A percentile compares a stretch with the other conserved stretches of the same genome.
Evolutionary conservation across 2,797 vertebrate species (phyloP).

Genomic region (Dermochelys coriacea): DNA sequence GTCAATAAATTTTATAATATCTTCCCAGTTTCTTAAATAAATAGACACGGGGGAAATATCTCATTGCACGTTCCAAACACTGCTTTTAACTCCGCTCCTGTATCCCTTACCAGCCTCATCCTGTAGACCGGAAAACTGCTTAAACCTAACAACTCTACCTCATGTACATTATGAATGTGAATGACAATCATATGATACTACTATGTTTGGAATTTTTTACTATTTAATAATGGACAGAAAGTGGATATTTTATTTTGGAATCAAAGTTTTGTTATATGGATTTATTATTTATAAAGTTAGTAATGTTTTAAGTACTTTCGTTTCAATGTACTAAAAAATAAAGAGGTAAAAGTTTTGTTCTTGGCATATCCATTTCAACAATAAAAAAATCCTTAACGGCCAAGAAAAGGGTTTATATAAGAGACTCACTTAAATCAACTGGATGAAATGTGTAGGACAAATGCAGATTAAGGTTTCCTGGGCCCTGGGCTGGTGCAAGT

Average conservation of each 20-base stretch:
- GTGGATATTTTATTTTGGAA: constrained; percentile 67
- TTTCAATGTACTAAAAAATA: constrained; percentile 69
- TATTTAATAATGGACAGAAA: constrained; percentile 69
- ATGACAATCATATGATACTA: constrained; percentile 44
- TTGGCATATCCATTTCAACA: constrained; percentile 65
- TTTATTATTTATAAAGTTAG: constrained; percentile 67
- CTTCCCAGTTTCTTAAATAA: constrained; percentile 61
- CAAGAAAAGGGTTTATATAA: constrained; percentile 56
- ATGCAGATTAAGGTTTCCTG: too few relatives aligned
- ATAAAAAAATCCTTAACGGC: constrained; percentile 56
- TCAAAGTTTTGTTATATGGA: constrained; percentile 64
- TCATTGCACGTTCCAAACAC: constrained; percentile 34
- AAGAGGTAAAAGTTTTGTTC: constrained; percentile 68
- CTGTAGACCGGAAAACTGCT: constrained; percentile 48
- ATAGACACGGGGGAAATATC: constrained; percentile 43
- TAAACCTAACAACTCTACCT: constrained; percentile 51
- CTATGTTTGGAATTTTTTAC: constrained; percentile 53
- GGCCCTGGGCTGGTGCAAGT: too few relatives aligned
- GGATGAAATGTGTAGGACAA: constrained; percentile 27
- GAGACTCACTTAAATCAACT: constrained; percentile 33
- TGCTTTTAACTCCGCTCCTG: constrained; percentile 12
- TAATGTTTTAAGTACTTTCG: constrained; percentile 60
- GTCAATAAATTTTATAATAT: constrained; percentile 54
- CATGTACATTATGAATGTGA: constrained; percentile 48
- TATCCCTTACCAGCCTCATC: constrained; percentile 17